phyloP scores from a whole-genome alignment of 2,888 invertebrate species.

The Strigamia transsilvanica region DNA sequence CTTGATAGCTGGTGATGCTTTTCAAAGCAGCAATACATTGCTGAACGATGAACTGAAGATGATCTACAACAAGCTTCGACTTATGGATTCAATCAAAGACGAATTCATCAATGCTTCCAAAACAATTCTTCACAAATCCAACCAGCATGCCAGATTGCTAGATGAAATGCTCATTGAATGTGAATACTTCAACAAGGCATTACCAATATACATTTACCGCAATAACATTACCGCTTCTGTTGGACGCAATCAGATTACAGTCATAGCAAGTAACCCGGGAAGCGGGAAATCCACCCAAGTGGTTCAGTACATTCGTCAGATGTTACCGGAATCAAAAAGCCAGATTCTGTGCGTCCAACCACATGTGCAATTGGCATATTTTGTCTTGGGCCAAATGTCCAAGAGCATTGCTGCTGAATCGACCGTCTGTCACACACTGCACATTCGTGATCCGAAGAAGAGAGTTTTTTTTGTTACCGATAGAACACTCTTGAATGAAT shows the following conservation, averaged over 20 bases:
- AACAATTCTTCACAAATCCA: background rate
- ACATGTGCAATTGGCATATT: background rate
- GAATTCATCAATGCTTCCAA: background rate
- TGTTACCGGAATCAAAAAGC: background rate
- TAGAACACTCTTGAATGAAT: background rate
- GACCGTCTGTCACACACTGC: background rate
- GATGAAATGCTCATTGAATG: conserved; percentile 14
- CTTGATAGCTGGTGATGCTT: background rate
- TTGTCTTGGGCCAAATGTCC: background rate
- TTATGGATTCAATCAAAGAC: background rate
- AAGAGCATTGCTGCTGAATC: background rate
- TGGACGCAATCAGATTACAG: background rate
- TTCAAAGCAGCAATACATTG: background rate
- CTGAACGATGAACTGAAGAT: background rate
- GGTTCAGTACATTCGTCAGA: background rate
- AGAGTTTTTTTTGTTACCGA: background rate
- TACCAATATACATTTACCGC: background rate
- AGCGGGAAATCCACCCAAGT: background rate
- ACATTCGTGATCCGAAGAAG: background rate
- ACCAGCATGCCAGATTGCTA: background rate
- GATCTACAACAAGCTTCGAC: background rate
- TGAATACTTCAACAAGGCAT: background rate
- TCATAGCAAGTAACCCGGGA: background rate
- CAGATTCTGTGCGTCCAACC: background rate
- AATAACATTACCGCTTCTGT: background rate